Evolutionary conservation across 2,888 invertebrate species (phyloP).

Genomic region (Troglohyphantes excavatus): DNA sequence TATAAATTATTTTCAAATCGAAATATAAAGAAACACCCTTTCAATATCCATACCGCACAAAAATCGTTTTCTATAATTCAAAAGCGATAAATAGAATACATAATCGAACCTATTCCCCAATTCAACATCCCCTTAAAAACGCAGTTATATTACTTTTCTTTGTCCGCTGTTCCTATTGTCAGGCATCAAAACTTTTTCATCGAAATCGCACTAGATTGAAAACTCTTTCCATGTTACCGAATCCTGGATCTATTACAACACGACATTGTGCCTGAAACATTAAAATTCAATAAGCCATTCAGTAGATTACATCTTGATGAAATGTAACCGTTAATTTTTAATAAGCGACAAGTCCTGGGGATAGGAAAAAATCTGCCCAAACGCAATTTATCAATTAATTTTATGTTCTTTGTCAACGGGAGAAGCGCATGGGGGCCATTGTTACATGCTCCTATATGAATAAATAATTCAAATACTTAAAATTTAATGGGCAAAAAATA

Average conservation of each 20-base stretch:
- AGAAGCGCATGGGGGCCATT: neutral
- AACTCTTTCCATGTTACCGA: neutral
- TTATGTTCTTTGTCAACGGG: conserved; percentile 1
- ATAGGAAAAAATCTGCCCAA: conserved; percentile 25
- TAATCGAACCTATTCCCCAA: too few relatives aligned
- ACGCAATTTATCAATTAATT: conserved; percentile 65
- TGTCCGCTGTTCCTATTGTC: too few relatives aligned
- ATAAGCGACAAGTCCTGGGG: conserved; percentile 31
- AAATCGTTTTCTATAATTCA: too few relatives aligned
- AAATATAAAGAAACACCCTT: too few relatives aligned
- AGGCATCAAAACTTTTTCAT: too few relatives aligned
- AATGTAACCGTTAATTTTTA: conserved; percentile 50
- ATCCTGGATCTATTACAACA: neutral
- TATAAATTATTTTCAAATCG: too few relatives aligned
- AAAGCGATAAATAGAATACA: too few relatives aligned
- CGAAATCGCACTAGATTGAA: neutral
- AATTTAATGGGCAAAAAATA: conserved; percentile 22
- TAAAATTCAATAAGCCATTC: conserved; percentile 34
- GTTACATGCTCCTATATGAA: neutral
- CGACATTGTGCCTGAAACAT: neutral
- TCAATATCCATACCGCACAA: too few relatives aligned
- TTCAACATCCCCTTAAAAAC: too few relatives aligned
- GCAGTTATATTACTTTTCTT: too few relatives aligned
- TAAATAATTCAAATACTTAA: conserved; percentile 14
- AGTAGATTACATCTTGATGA: conserved; percentile 17